Evolutionary conservation across 1,140 invertebrate genomes (phyloP), one percentile per base, ranked within the genome.

Genomic region (Drosophila sp.): DNA sequence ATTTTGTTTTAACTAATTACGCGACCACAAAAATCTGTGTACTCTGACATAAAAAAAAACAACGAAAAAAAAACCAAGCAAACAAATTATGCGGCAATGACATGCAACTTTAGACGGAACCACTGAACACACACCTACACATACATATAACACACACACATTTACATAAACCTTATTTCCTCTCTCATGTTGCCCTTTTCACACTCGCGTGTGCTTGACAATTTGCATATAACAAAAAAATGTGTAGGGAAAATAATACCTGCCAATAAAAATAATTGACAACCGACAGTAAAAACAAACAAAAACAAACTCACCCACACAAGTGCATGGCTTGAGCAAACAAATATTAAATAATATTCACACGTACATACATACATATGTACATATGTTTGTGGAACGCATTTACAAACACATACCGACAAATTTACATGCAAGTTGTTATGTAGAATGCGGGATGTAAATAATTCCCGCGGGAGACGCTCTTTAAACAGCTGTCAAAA

Each of bases 211-310:
- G 71, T 68, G 82, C 80, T 61, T 82, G 76, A 79, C 84, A 86
- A 86, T 86, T 86, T 86, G 79, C 83, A 86, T 86, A 83, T 69
- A 87, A 86, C 70, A 86, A 41, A 50, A 50, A 50, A 77, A 83
- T 77, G 72, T 77, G 83, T 81, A 83, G 79, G 83, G 79, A 87
- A 82, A 87, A 86, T 86, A 86, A 87, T 86, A 87, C 83, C 83
- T 86, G 83, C 83, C 83, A 86, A 86, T 86, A 86, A 86, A 86
- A 86, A 86, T 86, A 86, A 87, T 86, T 87, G 83, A 86, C 83
- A 86, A 83, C 79, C 87, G 83, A 87, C 83, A 87, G 79, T 80
- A 77, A 79, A 86, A 73, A 78, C 66, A 86, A 86, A 86, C 83
- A 86, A 82, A 66, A 82, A 60, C 66, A 71, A 40, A 73, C 63